These are phyloP conservation scores for Steinernema khuongi DNA, from an alignment of 1,140 invertebrate genomes.

Conservation along the genomic window DNA sequence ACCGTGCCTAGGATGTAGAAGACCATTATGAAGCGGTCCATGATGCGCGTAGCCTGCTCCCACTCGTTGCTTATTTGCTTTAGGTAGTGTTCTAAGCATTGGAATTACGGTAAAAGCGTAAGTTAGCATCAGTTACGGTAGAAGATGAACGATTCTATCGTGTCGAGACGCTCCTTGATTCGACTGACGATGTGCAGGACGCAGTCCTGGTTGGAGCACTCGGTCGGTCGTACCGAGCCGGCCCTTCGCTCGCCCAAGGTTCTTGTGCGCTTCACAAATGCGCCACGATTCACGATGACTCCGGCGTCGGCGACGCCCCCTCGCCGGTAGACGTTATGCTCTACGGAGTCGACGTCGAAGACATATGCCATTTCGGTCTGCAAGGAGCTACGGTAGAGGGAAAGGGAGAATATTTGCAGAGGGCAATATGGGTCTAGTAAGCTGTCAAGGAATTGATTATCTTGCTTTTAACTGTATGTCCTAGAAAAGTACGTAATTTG, in stretches of 20 bases:
- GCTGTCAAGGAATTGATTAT: no score
- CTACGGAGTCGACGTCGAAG: not conserved
- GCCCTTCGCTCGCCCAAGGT: slow-evolving; percentile 1
- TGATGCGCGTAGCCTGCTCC: slow-evolving; percentile 46
- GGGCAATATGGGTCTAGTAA: no score
- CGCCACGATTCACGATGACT: slow-evolving; percentile 1
- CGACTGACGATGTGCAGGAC: slow-evolving; percentile 3
- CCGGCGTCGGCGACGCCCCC: not conserved
- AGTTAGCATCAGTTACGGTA: slow-evolving; percentile 20
- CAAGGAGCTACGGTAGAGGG: not conserved
- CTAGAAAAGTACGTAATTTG: no score
- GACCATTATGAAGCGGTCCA: slow-evolving; percentile 51
- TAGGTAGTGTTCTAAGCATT: not conserved
- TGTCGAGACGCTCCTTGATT: slow-evolving; percentile 38
- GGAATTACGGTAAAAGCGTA: slow-evolving; percentile 5
- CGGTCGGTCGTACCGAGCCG: not conserved
- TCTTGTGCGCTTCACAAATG: slow-evolving; percentile 12
- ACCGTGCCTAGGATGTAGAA: slow-evolving; percentile 46
- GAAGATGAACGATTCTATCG: slow-evolving; percentile 36
- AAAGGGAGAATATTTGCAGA: no score
- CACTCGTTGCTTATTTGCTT: not conserved
- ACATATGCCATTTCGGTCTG: not conserved
- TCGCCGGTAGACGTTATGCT: not conserved
- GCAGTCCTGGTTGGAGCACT: not conserved
- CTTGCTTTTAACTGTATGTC: no score